Base-by-base conservation (phyloP, 2,888 invertebrate genomes). In the Pyrocoelia pectoralis region DNA sequence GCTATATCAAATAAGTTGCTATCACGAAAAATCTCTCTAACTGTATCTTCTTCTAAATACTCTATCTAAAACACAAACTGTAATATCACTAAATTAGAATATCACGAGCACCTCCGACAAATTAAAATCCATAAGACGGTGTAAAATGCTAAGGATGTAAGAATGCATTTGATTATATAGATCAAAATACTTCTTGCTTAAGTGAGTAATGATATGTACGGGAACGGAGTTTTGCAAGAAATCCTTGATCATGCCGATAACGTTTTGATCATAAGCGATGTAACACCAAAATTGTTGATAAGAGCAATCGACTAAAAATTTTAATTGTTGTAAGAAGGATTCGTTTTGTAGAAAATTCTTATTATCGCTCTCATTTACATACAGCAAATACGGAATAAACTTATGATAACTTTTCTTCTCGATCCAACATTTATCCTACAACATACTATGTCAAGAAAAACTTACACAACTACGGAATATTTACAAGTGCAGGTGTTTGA, bases 81-180 rank as follows among this genome's bases (percentile, higher is more conserved):
- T 40, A 40, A 15, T 15, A 29, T 33, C 15, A 24, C 3, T 24
- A 24, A 24, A 24, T 76, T 51, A 51, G 33, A 9, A 43, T 14
- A 14, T 28, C 15, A 68, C n/a, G n/a, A 66, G 76, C 77, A 90
- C 91, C 81, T 88, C 86, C 12, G 90, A 90, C 78, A 94, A 93
- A 72, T 89, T 90, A 78, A 89, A 89, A 9, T 93, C 94, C 8
- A 92, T 85, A 69, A 97, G 85, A 73, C 96, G 86, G 69, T 90
- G 86, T 74, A 91, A 89, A 6, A 93, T 83, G 15, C 90, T 82
- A 51, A 94, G 87, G 56, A 93, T 87, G 54, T 85, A 84, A 64
- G 87, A 84, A 40, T 93, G 84, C 46, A 88, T 83, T 19, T 87
- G 83, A 46, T 83, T 83, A 66, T 88, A 88, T 5, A 88, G 64